These are phyloP conservation scores for Lithobates pipiens DNA, from an alignment of 2,797 vertebrate species.

Conservation along the genomic window DNA sequence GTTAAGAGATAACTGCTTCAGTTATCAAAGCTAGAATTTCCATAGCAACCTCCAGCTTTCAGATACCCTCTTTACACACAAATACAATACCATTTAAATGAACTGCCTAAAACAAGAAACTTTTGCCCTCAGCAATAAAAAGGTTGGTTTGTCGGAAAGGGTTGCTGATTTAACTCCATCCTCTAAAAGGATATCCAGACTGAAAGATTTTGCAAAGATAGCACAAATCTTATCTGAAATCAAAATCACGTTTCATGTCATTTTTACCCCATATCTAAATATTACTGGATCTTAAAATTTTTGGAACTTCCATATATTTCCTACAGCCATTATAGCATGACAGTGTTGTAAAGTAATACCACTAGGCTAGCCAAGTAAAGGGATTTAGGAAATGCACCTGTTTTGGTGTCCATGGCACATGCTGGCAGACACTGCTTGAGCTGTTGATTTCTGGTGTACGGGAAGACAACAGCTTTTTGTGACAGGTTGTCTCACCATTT, in stretches of 20 bases:
- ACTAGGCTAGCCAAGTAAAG: no score
- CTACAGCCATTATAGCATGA: no score
- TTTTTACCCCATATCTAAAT: no score
- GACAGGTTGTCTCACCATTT: no score
- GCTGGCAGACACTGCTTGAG: neutral
- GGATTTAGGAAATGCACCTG: no score
- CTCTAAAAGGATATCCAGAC: neutral
- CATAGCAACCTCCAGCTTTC: constrained; percentile 75
- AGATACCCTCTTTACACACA: constrained; percentile 69
- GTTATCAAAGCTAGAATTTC: constrained; percentile 78
- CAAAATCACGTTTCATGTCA: no score
- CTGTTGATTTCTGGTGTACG: neutral
- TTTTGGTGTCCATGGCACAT: neutral
- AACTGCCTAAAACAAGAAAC: constrained; percentile 66
- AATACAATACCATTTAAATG: constrained; percentile 67
- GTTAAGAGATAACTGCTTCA: constrained; percentile 74
- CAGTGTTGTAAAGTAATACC: no score
- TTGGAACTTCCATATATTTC: no score
- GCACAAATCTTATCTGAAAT: no score
- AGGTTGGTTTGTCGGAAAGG: constrained; percentile 66
- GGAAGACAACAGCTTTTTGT: neutral
- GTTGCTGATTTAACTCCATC: neutral
- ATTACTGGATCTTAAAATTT: no score
- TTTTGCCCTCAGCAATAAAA: constrained; percentile 70
- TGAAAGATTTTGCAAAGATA: neutral